Evolutionary conservation across 2,888 invertebrate genomes (phyloP).

Genomic region (Epistrophe grossulariae): DNA sequence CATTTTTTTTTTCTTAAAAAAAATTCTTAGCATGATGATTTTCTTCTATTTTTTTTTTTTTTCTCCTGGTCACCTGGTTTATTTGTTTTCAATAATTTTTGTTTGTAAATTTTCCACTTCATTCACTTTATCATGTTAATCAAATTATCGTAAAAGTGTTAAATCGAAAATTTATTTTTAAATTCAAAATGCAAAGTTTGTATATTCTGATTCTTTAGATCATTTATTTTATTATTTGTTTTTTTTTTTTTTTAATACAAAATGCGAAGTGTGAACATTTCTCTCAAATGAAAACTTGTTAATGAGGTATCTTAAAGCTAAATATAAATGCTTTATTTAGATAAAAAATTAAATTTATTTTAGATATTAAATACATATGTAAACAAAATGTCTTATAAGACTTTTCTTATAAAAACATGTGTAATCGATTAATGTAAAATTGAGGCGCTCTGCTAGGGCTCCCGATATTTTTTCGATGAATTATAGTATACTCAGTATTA

Average conservation of each 20-base stretch:
- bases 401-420: not conserved
- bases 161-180: conserved; percentile 8
- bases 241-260: not conserved
- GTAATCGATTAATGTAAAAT: not conserved
- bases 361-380: too few relatives aligned
- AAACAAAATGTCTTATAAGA: too few relatives aligned
- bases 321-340: not conserved
- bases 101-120: not conserved
- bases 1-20: too few relatives aligned
- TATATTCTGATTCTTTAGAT: not conserved
- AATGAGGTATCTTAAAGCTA: not conserved
- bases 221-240: not conserved
- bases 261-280: not conserved
- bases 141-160: not conserved
- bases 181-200: not conserved
- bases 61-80: too few relatives aligned
- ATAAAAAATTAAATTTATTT: too few relatives aligned
- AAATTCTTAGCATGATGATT: too few relatives aligned
- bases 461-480: too few relatives aligned
- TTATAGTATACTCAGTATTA: too few relatives aligned
- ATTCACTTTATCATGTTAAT: not conserved
- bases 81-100: not conserved
- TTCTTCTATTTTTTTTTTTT: too few relatives aligned
- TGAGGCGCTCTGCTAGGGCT: too few relatives aligned
- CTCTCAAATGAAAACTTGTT: not conserved